phyloP scores from a whole-genome alignment of 2,797 vertebrate genomes.

The Thamnophis elegans region DNA sequence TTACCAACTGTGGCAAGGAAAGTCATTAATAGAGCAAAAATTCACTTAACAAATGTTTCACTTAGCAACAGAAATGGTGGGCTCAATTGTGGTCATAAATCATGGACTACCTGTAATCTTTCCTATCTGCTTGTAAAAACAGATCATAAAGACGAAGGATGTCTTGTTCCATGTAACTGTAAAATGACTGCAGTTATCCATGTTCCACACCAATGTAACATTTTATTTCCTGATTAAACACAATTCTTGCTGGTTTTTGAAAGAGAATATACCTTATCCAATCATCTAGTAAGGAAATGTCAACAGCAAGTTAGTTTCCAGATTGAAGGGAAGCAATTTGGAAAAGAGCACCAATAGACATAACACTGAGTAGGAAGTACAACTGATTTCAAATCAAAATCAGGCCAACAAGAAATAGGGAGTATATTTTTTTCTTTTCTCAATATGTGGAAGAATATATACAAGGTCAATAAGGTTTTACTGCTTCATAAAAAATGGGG shows the following conservation, averaged over 20 bases:
- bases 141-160: neutral
- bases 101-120: neutral
- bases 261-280: neutral
- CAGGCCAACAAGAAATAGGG: neutral
- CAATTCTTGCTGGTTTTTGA: neutral
- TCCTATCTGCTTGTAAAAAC: neutral
- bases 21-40: neutral
- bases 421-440: neutral
- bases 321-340: neutral
- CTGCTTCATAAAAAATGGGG: neutral
- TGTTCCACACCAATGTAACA: neutral
- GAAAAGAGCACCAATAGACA: neutral
- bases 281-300: neutral
- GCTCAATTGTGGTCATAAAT: neutral
- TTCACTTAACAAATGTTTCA: neutral
- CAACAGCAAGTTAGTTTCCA: neutral
- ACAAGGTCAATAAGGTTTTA: neutral
- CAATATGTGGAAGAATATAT: neutral
- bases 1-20: neutral
- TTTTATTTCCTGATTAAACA: neutral
- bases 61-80: neutral
- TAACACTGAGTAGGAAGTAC: neutral
- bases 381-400: neutral
- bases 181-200: neutral
- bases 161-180: neutral